phyloP scores from a whole-genome alignment of 2,113 vertebrate species.

The Amblyopsis rosae region DNA sequence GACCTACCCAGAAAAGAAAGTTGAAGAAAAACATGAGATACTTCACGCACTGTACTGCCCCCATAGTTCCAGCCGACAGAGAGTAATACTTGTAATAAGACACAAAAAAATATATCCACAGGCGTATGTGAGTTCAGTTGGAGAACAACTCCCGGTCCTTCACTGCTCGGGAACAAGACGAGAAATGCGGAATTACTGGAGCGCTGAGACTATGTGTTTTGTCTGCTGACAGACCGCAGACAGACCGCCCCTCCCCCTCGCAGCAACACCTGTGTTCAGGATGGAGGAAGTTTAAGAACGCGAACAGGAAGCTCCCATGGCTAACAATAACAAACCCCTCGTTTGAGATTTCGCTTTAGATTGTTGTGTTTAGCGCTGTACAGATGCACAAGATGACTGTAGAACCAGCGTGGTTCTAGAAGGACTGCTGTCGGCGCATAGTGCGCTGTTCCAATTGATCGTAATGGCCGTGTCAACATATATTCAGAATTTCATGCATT shows the following conservation, averaged over 20 bases:
- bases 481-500: no score
- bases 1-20: constrained; percentile 89
- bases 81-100: constrained; percentile 32
- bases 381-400: no score
- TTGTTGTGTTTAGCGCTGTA: no score
- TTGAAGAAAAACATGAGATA: constrained; percentile 89
- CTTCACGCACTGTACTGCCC: constrained; percentile 83
- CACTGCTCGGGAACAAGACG: no score
- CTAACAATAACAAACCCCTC: no score
- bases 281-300: no score
- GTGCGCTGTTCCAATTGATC: no score
- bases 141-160: not conserved
- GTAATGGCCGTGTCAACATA: no score
- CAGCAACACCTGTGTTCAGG: constrained; percentile 36
- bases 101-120: constrained; percentile 8
- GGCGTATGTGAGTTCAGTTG: not conserved
- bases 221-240: not conserved
- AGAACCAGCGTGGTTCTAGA: no score
- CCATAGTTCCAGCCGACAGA: constrained; percentile 64
- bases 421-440: no score
- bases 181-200: not conserved
- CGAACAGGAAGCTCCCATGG: no score
- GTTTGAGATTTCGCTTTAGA: no score
- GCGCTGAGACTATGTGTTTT: not conserved
- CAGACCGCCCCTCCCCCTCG: constrained; percentile 26